Percentiles rank a stretch among this genome's conserved stretches.
phyloP scores from a whole-genome alignment of 2,888 invertebrate genomes.

The Reticulitermes lucifugus region DNA sequence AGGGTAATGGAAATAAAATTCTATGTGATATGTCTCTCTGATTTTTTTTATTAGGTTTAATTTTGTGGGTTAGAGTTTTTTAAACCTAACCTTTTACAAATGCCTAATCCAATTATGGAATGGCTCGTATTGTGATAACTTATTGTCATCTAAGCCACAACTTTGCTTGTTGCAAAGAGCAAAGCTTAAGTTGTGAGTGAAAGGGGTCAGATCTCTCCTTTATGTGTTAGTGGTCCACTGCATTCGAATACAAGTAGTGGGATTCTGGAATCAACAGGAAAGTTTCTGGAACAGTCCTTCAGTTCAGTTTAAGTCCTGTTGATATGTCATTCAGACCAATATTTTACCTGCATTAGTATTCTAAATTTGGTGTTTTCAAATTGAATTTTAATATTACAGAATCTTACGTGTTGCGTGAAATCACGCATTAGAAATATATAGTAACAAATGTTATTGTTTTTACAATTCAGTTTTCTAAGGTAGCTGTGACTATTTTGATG shows the following conservation, averaged over 20 bases:
- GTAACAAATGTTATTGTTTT: conserved; percentile 3
- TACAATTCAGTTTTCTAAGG: not conserved
- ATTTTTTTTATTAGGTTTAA: not conserved
- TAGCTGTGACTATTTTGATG: not conserved
- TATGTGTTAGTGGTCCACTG: too few species aligned
- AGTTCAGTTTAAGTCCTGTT: not conserved
- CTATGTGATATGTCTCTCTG: conserved; percentile 11
- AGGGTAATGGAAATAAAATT: conserved; percentile 21
- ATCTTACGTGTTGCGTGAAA: not conserved
- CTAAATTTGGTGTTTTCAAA: conserved; percentile 24
- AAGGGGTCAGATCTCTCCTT: not conserved
- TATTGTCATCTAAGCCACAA: not conserved
- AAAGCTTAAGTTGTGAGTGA: not conserved
- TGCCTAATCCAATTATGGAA: conserved; percentile 1
- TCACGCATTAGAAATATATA: not conserved
- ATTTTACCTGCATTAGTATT: conserved; percentile 29
- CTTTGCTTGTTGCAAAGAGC: not conserved
- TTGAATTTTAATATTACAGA: conserved; percentile 5
- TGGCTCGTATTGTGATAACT: conserved; percentile 15
- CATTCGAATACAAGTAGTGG: too few species aligned
- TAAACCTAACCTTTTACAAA: not conserved
- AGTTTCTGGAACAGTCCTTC: not conserved
- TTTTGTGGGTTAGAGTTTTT: not conserved
- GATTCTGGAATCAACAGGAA: too few species aligned
- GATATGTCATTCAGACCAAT: not conserved